These are phyloP conservation scores for Diceros bicornis DNA, from an alignment of 2,797 vertebrate genomes.

Conservation along the genomic window DNA sequence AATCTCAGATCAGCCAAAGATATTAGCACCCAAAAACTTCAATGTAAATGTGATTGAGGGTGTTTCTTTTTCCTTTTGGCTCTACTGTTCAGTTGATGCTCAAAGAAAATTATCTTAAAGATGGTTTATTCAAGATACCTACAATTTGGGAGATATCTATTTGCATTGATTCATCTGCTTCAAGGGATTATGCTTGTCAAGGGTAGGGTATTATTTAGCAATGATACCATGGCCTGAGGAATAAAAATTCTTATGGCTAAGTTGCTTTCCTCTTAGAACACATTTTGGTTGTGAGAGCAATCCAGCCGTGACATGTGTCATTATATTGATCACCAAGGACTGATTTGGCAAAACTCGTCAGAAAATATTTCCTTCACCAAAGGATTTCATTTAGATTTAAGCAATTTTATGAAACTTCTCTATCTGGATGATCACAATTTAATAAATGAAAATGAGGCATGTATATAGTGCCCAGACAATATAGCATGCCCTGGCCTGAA, in stretches of 20 bases:
- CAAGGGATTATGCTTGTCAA: neutral
- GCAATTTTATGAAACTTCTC: neutral
- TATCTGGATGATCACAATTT: slow-evolving; percentile 33
- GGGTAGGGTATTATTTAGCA: neutral
- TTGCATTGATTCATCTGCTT: neutral
- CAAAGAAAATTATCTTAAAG: slow-evolving; percentile 25
- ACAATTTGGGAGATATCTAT: neutral
- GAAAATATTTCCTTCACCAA: slow-evolving; percentile 21
- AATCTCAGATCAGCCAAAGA: slow-evolving; percentile 40
- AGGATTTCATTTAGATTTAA: slow-evolving; percentile 56
- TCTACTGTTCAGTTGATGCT: neutral
- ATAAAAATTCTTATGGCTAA: neutral
- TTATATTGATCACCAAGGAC: neutral
- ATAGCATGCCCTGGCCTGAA: neutral
- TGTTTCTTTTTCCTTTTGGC: neutral
- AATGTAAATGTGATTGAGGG: neutral
- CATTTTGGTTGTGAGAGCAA: neutral
- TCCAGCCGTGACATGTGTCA: neutral
- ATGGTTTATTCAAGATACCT: neutral
- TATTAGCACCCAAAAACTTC: neutral
- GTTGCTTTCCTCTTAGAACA: neutral
- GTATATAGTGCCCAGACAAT: neutral
- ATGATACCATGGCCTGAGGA: neutral
- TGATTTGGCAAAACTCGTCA: neutral
- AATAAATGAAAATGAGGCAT: neutral